Conservation (phyloP, 2,888 invertebrate species). For the Pinctada fucata region DNA sequence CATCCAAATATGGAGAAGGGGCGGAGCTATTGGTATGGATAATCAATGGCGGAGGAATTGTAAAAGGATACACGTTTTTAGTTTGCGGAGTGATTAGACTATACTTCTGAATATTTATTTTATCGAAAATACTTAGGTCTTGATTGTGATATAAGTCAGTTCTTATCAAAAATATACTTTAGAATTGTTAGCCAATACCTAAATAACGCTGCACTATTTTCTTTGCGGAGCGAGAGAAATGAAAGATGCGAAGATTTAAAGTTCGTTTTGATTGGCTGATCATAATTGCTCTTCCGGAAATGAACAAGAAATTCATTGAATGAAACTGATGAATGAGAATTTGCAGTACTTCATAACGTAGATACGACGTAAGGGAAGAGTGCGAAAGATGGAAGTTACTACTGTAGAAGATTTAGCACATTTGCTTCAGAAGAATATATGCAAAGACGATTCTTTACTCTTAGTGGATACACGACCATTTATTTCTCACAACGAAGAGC, state of each 20-base stretch:
- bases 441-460: constrained; percentile 40
- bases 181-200: too few relatives aligned
- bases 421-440: background rate
- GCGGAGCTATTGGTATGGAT: background rate
- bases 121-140: too few relatives aligned
- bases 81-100: too few relatives aligned
- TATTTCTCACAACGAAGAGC: constrained; percentile 63
- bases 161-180: too few relatives aligned
- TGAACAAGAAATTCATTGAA: background rate
- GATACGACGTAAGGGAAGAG: background rate
- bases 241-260: too few relatives aligned
- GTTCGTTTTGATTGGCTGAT: background rate
- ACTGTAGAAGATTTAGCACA: background rate
- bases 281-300: background rate
- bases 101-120: too few relatives aligned
- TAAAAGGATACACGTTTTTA: too few relatives aligned
- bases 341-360: background rate
- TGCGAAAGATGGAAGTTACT: background rate
- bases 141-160: too few relatives aligned
- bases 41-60: background rate
- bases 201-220: too few relatives aligned
- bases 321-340: background rate
- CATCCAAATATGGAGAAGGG: constrained; percentile 14
- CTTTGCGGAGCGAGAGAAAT: too few relatives aligned
- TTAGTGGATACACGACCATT: constrained; percentile 70